Conservation (phyloP, 2,797 vertebrate species). For the Phataginus tricuspis region DNA sequence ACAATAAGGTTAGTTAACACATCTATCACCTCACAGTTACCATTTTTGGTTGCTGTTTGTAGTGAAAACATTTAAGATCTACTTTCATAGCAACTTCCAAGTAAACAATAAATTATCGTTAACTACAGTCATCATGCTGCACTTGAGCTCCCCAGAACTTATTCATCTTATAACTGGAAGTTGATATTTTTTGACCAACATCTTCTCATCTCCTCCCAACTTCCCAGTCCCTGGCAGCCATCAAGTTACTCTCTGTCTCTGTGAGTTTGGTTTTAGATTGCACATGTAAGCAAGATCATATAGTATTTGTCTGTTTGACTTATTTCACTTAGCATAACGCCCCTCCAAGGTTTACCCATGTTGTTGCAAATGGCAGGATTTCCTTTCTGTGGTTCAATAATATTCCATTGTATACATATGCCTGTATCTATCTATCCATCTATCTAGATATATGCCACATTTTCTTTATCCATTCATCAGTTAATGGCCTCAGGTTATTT, state of each 20-base stretch:
- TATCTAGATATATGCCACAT: no score
- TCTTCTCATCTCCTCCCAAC: neutral
- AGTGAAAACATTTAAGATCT: neutral
- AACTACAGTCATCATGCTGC: rapidly evolving
- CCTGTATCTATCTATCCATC: neutral
- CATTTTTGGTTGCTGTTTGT: neutral
- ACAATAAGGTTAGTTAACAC: neutral
- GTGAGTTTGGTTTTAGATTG: neutral
- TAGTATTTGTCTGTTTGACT: neutral
- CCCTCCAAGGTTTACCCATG: no score
- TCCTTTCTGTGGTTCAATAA: neutral
- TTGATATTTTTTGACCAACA: no score
- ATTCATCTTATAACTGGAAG: neutral
- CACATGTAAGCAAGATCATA: neutral
- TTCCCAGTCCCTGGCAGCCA: neutral
- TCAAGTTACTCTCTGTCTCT: neutral
- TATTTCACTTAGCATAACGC: neutral
- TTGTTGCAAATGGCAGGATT: neutral
- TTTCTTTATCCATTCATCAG: neutral
- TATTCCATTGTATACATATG: neutral
- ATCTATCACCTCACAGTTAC: neutral
- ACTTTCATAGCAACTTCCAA: neutral
- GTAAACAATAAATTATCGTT: neutral
- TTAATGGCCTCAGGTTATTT: neutral
- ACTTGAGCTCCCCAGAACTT: neutral